Evolutionary conservation across 1,140 invertebrate genomes (phyloP), one percentile per base, ranked within the genome.

Genomic region (Eriosoma lanigerum): DNA sequence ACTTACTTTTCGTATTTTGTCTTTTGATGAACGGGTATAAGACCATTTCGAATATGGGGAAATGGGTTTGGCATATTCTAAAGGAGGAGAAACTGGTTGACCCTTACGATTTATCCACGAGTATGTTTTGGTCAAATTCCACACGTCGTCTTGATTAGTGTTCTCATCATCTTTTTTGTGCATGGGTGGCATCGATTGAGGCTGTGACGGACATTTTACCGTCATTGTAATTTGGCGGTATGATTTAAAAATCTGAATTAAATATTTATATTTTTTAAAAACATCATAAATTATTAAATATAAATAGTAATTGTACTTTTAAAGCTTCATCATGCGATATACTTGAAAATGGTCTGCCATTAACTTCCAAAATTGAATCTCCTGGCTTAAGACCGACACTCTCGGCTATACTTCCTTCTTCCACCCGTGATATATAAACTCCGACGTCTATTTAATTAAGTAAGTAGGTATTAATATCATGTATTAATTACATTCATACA

Each of bases 61-160:
- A 85, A 85, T 21, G 84, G 86, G 83, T 48, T 83, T 84, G 84
- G 86, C 85, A 83, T 89, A 89, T 83, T 90, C 89, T 80, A 90
- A 88, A 48, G 93, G 95, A 21, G 95, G 95, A 1, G 94, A 96
- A 8, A 93, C 93, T 0, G 94, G 92, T 81, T 94, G 87, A 32
- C 94, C 95, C 83, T 94, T 92, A 44, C 93, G 88, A 86, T 96
- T 94, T 88, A 96, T 95, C 95, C 95, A 97, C 21, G 93, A 93
- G 87, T 95, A 96, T 24, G 92, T 93, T 82, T 95, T 93, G 52
- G 93, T 89, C 82, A 91, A 88, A 29, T 89, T 87, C 83, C 88
- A 90, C 13, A 89, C 89, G 87, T 85, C 88, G 83, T 72, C 80
- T 26, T 54, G 60, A 29, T 81, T 72, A 17, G 44, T 56, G 17